Percentiles rank a stretch among this genome's conserved stretches.
These are phyloP conservation scores for Heliconius melpomene DNA, from an alignment of 1,140 invertebrate species.

Conservation along the genomic window DNA sequence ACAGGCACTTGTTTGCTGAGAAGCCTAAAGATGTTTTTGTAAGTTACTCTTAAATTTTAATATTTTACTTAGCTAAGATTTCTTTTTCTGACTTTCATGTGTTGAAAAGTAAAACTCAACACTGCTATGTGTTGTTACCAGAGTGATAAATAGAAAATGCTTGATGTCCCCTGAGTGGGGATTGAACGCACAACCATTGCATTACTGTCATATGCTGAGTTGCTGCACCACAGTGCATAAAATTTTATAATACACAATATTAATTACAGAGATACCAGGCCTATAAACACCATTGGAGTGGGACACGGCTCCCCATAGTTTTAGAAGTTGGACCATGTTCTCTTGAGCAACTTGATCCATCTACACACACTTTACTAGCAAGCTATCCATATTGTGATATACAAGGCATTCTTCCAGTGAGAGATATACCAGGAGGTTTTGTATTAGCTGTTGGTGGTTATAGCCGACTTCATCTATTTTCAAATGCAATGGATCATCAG, in stretches of 20 bases:
- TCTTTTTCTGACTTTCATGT: too few relatives aligned
- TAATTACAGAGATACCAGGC: constrained; percentile 91
- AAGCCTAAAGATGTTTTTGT: constrained; percentile 89
- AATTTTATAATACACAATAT: not conserved
- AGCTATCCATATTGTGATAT: constrained; percentile 94
- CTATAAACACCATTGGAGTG: constrained; percentile 98
- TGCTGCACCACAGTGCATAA: too few relatives aligned
- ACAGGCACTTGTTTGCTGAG: constrained; percentile 89
- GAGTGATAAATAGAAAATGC: too few relatives aligned
- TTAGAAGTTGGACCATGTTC: constrained; percentile 95
- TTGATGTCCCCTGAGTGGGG: too few relatives aligned
- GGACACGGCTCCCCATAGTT: constrained; percentile 91
- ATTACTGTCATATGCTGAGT: too few relatives aligned
- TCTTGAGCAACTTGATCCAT: constrained; percentile 94
- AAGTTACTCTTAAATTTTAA: constrained; percentile 49
- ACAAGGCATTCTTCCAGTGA: constrained; percentile 81
- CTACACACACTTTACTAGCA: constrained; percentile 89
- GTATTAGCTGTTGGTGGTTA: constrained; percentile 94
- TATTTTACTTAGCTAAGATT: not conserved
- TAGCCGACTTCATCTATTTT: constrained; percentile 94
- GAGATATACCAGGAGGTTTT: constrained; percentile 90
- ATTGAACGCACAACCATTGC: too few relatives aligned
- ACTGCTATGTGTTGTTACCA: too few relatives aligned
- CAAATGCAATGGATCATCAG: constrained; percentile 88
- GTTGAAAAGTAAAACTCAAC: too few relatives aligned